phyloP scores from a whole-genome alignment of 2,888 invertebrate species.

The Chorisops tibialis region DNA sequence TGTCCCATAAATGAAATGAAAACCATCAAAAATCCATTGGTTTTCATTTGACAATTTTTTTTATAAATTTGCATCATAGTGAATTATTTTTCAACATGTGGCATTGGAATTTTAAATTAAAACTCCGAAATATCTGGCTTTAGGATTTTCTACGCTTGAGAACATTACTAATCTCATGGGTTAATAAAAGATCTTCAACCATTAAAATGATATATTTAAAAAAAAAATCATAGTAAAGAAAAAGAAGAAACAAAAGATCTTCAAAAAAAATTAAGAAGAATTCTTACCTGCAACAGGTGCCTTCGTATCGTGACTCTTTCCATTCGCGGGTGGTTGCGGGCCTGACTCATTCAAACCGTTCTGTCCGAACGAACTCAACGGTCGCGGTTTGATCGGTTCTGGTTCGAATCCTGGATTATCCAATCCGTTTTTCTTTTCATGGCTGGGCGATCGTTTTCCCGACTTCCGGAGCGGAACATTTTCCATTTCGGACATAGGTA shows the following conservation, averaged over 20 bases:
- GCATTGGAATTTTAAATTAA: no score
- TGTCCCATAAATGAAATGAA: no score
- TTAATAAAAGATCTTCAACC: no score
- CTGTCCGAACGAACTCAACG: constrained; percentile 36
- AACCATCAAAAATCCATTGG: no score
- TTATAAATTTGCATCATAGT: no score
- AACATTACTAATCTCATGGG: background rate
- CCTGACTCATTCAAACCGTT: constrained; percentile 33
- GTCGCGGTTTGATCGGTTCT: constrained; percentile 31
- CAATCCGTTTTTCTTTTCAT: constrained; percentile 33
- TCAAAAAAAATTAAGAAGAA: no score
- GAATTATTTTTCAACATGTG: no score
- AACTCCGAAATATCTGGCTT: no score
- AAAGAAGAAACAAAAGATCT: no score
- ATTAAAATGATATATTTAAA: no score
- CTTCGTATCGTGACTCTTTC: constrained; percentile 31
- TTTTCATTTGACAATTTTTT: no score
- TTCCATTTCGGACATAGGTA: constrained; percentile 31
- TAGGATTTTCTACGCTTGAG: background rate
- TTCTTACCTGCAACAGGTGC: constrained; percentile 29
- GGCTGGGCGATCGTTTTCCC: constrained; percentile 31
- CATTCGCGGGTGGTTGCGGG: constrained; percentile 27
- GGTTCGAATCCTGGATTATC: constrained; percentile 36
- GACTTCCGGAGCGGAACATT: constrained; percentile 32
- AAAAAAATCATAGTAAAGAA: no score